phyloP scores from a whole-genome alignment of 2,113 vertebrate species.

The Amphilophus citrinellus region DNA sequence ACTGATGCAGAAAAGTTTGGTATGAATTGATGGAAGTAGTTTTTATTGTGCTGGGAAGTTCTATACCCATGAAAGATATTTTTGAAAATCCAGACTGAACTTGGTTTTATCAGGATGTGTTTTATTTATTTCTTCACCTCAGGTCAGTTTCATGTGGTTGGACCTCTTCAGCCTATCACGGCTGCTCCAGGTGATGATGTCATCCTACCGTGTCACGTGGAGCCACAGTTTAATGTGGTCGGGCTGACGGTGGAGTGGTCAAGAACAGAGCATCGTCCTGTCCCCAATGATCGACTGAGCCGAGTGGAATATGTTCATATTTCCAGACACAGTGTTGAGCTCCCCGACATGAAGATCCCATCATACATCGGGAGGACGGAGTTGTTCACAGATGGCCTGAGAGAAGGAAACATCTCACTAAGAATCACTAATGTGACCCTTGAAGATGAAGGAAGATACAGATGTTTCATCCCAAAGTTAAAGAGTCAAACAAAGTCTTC shows the following conservation, averaged over 20 bases:
- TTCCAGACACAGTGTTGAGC: not conserved
- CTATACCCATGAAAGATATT: too few species aligned
- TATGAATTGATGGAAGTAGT: too few species aligned
- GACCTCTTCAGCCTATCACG: not conserved
- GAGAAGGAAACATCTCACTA: too few species aligned
- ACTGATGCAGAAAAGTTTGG: too few species aligned
- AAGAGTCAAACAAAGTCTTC: fast-evolving
- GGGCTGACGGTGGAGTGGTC: conserved; percentile 29
- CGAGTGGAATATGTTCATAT: conserved; percentile 21
- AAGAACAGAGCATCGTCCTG: not conserved
- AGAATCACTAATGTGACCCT: not conserved
- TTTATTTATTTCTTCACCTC: not conserved
- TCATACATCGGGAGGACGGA: not conserved
- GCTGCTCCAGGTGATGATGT: conserved; percentile 3
- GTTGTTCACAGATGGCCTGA: too few species aligned
- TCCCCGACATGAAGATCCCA: not conserved
- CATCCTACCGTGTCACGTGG: conserved; percentile 38
- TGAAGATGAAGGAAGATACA: conserved; percentile 21
- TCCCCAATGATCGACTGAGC: not conserved
- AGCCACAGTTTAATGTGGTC: not conserved
- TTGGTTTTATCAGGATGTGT: too few species aligned
- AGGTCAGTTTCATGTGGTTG: not conserved
- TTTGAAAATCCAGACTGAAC: too few species aligned
- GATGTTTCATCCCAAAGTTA: conserved; percentile 26
- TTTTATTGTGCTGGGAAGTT: too few species aligned